Conservation (phyloP, 2,113 vertebrate genomes). For the Neomonachus schauinslandi region DNA sequence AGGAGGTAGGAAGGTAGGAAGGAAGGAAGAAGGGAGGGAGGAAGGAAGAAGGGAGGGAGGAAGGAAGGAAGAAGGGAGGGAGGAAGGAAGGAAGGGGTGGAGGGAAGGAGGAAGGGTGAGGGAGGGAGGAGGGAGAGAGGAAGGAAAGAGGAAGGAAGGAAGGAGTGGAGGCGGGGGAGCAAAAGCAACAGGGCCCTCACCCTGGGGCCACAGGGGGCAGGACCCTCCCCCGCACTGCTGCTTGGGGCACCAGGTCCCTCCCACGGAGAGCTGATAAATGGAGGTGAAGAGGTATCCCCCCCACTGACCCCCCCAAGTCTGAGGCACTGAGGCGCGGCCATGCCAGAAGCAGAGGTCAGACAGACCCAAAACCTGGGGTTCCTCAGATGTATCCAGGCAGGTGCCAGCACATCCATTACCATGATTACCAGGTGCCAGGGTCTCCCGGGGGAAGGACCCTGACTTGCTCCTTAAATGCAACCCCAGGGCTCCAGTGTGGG, state of each 20-base stretch:
- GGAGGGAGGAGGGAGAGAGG: too few relatives aligned
- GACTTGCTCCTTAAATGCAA: rapidly evolving
- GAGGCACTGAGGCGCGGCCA: neutral
- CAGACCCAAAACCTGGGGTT: neutral
- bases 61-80: rapidly evolving
- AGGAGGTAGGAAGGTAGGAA: rapidly evolving
- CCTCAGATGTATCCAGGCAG: too few relatives aligned
- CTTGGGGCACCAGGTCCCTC: neutral
- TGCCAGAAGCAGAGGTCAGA: rapidly evolving
- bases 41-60: too few relatives aligned
- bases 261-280: neutral
- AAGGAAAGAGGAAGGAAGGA: rapidly evolving
- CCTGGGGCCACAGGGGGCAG: neutral
- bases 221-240: neutral
- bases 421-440: rapidly evolving
- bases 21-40: rapidly evolving
- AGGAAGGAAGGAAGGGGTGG: neutral
- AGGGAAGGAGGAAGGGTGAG: rapidly evolving
- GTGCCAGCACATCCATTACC: neutral
- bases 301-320: neutral
- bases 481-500: neutral
- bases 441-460: too few relatives aligned
- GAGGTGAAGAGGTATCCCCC: neutral
- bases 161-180: rapidly evolving
- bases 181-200: neutral